Conservation (phyloP, 1,140 invertebrate species). For the Ctenoplectra terminalis region DNA sequence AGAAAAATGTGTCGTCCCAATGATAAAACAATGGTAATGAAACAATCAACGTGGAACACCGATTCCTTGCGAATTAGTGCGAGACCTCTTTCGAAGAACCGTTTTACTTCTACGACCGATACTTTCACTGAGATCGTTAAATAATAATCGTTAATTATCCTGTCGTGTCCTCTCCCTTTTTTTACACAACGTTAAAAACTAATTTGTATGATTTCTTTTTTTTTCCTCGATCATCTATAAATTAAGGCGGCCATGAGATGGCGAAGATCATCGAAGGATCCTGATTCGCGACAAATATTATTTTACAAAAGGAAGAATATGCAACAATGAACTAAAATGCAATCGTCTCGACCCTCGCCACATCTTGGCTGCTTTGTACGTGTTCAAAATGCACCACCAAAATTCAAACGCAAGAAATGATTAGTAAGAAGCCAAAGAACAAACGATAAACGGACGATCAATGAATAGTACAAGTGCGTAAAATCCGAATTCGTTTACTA, state of each 20-base stretch:
- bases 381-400: conserved; percentile 30
- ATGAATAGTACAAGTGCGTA: conserved; percentile 16
- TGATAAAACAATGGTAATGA: background rate
- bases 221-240: background rate
- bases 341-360: background rate
- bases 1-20: background rate
- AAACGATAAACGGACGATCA: background rate
- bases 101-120: background rate
- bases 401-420: background rate
- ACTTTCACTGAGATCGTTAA: conserved; percentile 34
- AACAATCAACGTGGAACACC: conserved; percentile 1
- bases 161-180: background rate
- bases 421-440: background rate
- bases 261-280: background rate
- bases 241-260: conserved; percentile 3
- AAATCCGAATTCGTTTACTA: conserved; percentile 40
- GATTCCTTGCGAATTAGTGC: conserved; percentile 15
- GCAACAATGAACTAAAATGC: background rate
- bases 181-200: conserved; percentile 24
- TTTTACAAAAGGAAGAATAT: background rate
- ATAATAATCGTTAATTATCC: background rate
- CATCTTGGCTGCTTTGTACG: background rate
- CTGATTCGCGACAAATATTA: background rate
- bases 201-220: background rate
- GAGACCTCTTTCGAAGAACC: background rate